Evolutionary conservation across 2,113 vertebrate species (phyloP).

Genomic region (Oreochromis aureus): DNA sequence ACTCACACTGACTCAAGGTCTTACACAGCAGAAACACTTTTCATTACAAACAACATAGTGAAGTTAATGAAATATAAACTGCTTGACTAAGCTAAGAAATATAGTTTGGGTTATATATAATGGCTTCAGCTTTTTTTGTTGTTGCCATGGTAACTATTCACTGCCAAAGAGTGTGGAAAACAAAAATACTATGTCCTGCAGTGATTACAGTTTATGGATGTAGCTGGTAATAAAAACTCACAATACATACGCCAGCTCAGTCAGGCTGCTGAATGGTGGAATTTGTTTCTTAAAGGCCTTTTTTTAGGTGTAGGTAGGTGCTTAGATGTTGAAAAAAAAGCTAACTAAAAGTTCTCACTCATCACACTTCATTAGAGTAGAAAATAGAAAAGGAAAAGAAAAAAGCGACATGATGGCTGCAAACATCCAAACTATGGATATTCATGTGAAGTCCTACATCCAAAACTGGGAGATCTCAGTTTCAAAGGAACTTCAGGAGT

Average conservation of each 20-base stretch:
- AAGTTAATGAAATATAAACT: not conserved
- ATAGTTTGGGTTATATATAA: not conserved
- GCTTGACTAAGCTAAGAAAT: not conserved
- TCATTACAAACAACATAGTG: not conserved
- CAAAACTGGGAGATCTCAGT: not conserved
- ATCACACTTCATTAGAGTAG: not conserved
- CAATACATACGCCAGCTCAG: not conserved
- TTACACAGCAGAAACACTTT: not conserved
- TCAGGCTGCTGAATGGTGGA: not conserved
- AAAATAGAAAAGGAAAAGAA: not conserved
- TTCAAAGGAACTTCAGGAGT: not conserved
- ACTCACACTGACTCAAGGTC: not conserved
- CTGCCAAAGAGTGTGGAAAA: not conserved
- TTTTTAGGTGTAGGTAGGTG: not conserved
- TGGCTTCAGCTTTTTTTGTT: not conserved
- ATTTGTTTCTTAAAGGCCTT: not conserved
- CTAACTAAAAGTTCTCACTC: not conserved
- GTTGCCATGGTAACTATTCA: not conserved
- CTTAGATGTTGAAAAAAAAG: not conserved
- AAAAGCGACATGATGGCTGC: not conserved
- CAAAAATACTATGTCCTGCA: not conserved
- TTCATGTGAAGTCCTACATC: not conserved
- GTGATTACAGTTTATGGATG: not conserved
- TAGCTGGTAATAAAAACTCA: not conserved
- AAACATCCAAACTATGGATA: not conserved